phyloP scores from a whole-genome alignment of 2,113 vertebrate genomes.

The Polyodon spathula region DNA sequence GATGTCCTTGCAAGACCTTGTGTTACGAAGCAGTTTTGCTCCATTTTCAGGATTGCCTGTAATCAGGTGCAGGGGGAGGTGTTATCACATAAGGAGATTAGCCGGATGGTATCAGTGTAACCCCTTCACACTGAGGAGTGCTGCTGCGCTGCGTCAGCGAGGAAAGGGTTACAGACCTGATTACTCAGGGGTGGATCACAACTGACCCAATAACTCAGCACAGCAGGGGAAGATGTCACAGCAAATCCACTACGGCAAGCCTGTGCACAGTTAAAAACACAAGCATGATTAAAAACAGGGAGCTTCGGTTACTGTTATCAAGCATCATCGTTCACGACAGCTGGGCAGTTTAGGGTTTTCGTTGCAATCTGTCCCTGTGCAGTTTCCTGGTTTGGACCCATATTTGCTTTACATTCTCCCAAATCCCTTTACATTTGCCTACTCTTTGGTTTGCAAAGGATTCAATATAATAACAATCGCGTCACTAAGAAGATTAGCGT shows the following conservation, averaged over 20 bases:
- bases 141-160: conserved; percentile 53
- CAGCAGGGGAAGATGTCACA: too few relatives aligned
- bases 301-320: too few relatives aligned
- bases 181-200: conserved; percentile 51
- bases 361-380: too few relatives aligned
- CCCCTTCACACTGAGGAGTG: background rate
- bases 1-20: background rate
- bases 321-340: too few relatives aligned
- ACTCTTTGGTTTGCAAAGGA: conserved; percentile 11
- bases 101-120: conserved; percentile 22
- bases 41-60: conserved; percentile 39
- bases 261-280: too few relatives aligned
- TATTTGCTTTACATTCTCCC: background rate
- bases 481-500: conserved; percentile 23
- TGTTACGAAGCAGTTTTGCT: conserved; percentile 39
- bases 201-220: conserved; percentile 55
- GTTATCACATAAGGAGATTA: conserved; percentile 57
- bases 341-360: too few relatives aligned
- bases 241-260: too few relatives aligned
- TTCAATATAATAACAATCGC: conserved; percentile 17
- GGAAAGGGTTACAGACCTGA: conserved; percentile 53
- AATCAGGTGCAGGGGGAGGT: conserved; percentile 46
- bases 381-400: background rate
- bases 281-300: too few relatives aligned
- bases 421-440: background rate